Conservation (phyloP, 2,797 vertebrate species). For the Poecilia gillii region DNA sequence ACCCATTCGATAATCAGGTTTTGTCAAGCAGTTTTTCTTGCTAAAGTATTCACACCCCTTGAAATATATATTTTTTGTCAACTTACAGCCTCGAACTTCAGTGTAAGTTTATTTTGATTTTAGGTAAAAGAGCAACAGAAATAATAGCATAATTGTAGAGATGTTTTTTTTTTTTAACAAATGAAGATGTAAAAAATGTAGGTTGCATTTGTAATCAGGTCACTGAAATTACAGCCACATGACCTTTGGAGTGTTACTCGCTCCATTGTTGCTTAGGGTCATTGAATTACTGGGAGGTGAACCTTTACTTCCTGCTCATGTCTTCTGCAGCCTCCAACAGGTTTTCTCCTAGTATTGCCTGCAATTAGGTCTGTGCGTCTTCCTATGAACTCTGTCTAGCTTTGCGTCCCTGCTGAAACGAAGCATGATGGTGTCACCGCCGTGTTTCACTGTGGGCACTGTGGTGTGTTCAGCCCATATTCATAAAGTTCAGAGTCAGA, state of each 20-base stretch:
- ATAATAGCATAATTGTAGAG: background rate
- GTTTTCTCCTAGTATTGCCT: background rate
- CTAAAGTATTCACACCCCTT: background rate
- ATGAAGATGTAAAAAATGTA: background rate
- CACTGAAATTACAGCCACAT: background rate
- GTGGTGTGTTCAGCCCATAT: background rate
- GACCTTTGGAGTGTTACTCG: background rate
- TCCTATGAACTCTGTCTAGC: background rate
- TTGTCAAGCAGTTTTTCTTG: background rate
- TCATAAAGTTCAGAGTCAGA: background rate
- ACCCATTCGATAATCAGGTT: slow-evolving; percentile 16
- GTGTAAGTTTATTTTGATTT: background rate
- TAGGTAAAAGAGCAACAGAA: background rate
- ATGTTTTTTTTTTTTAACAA: background rate
- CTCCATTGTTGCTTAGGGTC: background rate
- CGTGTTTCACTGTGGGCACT: background rate
- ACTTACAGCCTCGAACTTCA: background rate
- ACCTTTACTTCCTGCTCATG: background rate
- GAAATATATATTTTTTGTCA: background rate
- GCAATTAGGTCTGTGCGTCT: background rate
- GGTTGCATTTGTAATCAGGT: background rate
- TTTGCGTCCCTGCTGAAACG: background rate
- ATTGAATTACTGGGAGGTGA: background rate
- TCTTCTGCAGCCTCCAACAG: background rate
- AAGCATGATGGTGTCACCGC: background rate